phyloP scores from a whole-genome alignment of 2,888 invertebrate genomes.

The Himalopsyche kuldschensis region DNA sequence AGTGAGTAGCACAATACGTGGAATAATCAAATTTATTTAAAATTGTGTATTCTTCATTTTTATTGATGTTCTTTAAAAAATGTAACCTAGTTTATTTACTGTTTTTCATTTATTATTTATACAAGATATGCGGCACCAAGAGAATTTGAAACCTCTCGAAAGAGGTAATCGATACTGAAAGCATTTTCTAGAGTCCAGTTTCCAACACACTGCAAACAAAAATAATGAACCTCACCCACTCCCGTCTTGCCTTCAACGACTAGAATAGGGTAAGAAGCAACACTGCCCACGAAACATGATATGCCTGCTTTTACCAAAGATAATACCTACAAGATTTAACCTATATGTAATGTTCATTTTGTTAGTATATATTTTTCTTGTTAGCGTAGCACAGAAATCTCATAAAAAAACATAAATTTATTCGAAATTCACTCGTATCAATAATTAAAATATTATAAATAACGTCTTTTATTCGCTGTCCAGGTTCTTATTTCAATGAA shows the following conservation, averaged over 20 bases:
- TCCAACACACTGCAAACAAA: neutral
- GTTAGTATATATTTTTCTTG: too few relatives aligned
- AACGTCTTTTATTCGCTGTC: too few relatives aligned
- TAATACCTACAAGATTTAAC: neutral
- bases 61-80: too few relatives aligned
- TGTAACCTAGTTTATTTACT: too few relatives aligned
- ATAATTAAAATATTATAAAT: too few relatives aligned
- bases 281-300: neutral
- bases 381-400: too few relatives aligned
- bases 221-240: slow-evolving; percentile 1
- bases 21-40: too few relatives aligned
- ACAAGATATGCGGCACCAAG: neutral
- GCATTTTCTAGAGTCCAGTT: neutral
- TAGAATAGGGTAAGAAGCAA: neutral
- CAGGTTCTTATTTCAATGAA: too few relatives aligned
- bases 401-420: too few relatives aligned
- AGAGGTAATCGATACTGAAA: slow-evolving; percentile 9
- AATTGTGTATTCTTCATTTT: too few relatives aligned
- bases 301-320: neutral
- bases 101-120: neutral
- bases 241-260: neutral
- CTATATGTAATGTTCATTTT: neutral
- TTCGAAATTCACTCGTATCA: too few relatives aligned
- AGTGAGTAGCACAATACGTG: too few relatives aligned
- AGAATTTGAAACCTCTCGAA: neutral